A percentile compares a stretch with the other conserved stretches of the same genome.
These are phyloP conservation scores for Merluccius polli DNA, from an alignment of 2,797 vertebrate species.

Conservation along the genomic window DNA sequence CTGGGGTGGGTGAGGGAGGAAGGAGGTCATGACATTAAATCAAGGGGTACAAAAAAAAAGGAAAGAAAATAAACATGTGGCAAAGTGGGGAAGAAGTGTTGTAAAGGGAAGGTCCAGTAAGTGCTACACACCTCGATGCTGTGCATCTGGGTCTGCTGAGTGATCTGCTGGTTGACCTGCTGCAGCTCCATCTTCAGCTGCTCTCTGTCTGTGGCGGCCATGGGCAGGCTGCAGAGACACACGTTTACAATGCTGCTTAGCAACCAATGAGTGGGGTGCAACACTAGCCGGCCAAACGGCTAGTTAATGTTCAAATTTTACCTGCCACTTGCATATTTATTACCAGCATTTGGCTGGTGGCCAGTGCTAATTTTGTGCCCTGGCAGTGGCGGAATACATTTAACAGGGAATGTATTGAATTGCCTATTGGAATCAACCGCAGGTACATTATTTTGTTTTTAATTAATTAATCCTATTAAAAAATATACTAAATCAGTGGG, in stretches of 20 bases:
- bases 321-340: too few relatives aligned
- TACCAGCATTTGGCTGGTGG: too few relatives aligned
- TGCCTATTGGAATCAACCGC: too few relatives aligned
- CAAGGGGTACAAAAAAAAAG: neutral
- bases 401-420: too few relatives aligned
- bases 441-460: too few relatives aligned
- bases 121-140: constrained; percentile 81
- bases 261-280: neutral
- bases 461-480: too few relatives aligned
- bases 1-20: constrained; percentile 52
- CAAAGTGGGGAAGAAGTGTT: neutral
- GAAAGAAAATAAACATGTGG: neutral
- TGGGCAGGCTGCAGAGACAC: constrained; percentile 57
- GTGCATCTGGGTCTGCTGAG: constrained; percentile 91
- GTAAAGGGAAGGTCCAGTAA: neutral
- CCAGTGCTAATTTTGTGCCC: too few relatives aligned
- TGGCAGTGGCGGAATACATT: too few relatives aligned
- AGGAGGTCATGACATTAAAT: neutral
- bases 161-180: constrained; percentile 93
- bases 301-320: too few relatives aligned
- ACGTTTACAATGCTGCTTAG: neutral
- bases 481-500: neutral
- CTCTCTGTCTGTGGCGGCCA: constrained; percentile 82
- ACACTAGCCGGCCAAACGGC: too few relatives aligned
- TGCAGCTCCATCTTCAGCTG: constrained; percentile 95